Evolutionary conservation across 2,113 vertebrate genomes (phyloP).

Genomic region (Ondatra zibethicus): DNA sequence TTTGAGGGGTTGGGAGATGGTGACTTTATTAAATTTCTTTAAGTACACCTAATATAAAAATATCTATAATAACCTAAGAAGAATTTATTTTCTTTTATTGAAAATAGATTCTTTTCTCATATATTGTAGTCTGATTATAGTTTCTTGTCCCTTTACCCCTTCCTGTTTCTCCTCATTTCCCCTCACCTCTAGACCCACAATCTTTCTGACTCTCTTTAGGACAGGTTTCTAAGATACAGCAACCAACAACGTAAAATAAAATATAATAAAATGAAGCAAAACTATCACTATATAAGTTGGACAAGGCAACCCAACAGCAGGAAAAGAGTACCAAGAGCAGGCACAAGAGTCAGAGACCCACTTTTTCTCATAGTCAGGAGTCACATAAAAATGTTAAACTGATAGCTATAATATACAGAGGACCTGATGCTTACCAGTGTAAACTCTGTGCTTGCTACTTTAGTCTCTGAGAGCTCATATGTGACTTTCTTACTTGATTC

Average conservation of each 20-base stretch:
- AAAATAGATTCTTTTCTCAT: not conserved
- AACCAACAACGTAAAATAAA: not conserved
- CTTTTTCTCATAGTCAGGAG: too few species aligned
- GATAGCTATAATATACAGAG: too few species aligned
- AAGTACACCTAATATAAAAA: not conserved
- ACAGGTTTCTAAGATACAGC: not conserved
- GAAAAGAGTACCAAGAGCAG: not conserved
- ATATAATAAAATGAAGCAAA: not conserved
- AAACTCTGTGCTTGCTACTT: too few species aligned
- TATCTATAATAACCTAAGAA: not conserved
- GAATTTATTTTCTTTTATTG: not conserved
- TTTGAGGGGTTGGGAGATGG: not conserved
- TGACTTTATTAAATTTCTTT: not conserved
- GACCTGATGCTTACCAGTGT: too few species aligned
- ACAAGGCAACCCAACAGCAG: not conserved
- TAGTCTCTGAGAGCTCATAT: too few species aligned
- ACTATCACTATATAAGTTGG: not conserved
- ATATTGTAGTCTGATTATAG: not conserved
- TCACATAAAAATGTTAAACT: too few species aligned
- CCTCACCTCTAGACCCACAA: not conserved
- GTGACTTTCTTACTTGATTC: too few species aligned
- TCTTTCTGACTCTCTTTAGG: not conserved
- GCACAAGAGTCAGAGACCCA: not conserved
- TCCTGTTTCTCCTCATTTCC: too few species aligned
- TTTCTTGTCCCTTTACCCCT: not conserved